A percentile compares a stretch with the other conserved stretches of the same genome.
Conservation (phyloP, 1,140 invertebrate species). For the Halictus rubicundus region DNA sequence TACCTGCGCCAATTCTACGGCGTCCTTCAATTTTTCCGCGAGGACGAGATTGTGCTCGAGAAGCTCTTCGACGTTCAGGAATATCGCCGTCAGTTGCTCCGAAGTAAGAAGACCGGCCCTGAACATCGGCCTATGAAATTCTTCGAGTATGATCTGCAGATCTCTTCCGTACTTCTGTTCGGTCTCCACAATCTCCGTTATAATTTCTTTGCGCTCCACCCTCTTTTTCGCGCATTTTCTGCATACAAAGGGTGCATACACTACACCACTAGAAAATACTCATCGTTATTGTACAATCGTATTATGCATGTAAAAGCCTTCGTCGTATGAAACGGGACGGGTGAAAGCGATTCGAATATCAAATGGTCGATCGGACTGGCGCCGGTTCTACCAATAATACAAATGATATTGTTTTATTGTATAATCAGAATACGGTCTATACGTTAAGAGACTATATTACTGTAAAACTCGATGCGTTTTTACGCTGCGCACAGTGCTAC, state of each 20-base stretch:
- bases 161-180: constrained; percentile 97
- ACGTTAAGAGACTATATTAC: neutral
- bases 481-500: neutral
- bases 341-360: no score
- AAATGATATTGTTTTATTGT: no score
- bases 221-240: constrained; percentile 93
- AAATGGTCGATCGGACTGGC: no score
- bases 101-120: constrained; percentile 91
- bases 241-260: constrained; percentile 91
- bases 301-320: no score
- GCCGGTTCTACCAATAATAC: no score
- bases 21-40: constrained; percentile 91
- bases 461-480: no score
- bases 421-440: no score
- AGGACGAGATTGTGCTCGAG: constrained; percentile 93
- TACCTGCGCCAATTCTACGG: constrained; percentile 89
- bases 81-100: constrained; percentile 93
- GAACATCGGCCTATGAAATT: constrained; percentile 96
- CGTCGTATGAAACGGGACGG: no score
- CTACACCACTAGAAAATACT: constrained; percentile 81
- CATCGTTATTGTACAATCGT: neutral
- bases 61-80: constrained; percentile 96
- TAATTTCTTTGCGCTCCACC: constrained; percentile 95
- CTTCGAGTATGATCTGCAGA: constrained; percentile 94
- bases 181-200: constrained; percentile 97